Conservation (phyloP, 2,113 vertebrate species). For the Pipa parva region DNA sequence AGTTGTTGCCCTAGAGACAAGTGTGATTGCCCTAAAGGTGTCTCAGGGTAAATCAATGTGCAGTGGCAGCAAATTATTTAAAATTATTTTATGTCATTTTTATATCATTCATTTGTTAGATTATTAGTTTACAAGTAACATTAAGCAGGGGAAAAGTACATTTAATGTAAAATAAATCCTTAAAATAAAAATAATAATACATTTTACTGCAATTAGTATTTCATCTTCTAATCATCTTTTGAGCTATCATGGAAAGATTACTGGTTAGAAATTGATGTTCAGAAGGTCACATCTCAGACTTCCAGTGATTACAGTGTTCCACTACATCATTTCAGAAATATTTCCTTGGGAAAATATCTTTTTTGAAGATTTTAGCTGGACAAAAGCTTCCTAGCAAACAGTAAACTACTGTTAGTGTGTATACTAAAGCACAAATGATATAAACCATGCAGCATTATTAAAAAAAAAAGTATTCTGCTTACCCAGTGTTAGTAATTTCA, state of each 20-base stretch:
- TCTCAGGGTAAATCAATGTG: no score
- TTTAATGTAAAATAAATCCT: background rate
- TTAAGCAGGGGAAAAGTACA: background rate
- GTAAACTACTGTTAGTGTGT: no score
- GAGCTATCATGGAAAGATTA: conserved; percentile 35
- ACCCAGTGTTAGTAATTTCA: no score
- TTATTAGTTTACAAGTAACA: background rate
- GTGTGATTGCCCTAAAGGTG: background rate
- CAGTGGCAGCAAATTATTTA: no score
- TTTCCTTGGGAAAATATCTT: background rate
- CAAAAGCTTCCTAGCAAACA: no score
- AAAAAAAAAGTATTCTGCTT: no score
- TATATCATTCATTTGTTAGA: no score
- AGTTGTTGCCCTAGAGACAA: background rate
- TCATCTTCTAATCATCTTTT: conserved; percentile 32
- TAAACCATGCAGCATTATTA: no score
- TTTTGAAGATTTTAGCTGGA: background rate
- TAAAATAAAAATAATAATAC: conserved; percentile 2
- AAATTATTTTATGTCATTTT: no score
- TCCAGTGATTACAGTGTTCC: conserved; percentile 30
- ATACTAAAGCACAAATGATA: no score
- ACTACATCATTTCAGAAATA: conserved; percentile 17
- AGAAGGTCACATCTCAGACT: conserved; percentile 42
- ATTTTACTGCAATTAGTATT: conserved; percentile 30
- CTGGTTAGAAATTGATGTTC: conserved; percentile 36